These are phyloP conservation scores for Melangyna quadrimaculata DNA, from an alignment of 2,888 invertebrate species.

Conservation along the genomic window DNA sequence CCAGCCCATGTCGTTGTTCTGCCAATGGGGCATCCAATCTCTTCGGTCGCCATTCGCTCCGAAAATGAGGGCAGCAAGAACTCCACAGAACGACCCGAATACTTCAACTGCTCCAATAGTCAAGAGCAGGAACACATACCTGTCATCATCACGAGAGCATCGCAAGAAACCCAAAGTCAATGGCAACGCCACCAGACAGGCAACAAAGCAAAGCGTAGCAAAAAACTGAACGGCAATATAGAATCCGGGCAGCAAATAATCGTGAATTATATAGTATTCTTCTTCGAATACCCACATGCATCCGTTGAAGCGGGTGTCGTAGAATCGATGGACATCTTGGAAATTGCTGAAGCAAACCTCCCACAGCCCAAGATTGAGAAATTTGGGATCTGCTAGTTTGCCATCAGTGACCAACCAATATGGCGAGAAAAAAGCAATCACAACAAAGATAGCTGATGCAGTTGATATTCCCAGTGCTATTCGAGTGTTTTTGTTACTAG, in stretches of 20 bases:
- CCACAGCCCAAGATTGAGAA: constrained; percentile 94
- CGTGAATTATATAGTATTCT: constrained; percentile 96
- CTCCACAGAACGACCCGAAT: constrained; percentile 89
- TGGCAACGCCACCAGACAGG: constrained; percentile 88
- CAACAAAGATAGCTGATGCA: constrained; percentile 86
- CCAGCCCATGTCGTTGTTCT: constrained; percentile 97
- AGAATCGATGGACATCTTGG: constrained; percentile 91
- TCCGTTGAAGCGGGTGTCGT: constrained; percentile 91
- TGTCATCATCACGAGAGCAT: constrained; percentile 89
- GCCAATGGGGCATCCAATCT: constrained; percentile 98
- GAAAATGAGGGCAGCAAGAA: constrained; percentile 92
- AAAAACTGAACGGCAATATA: constrained; percentile 97
- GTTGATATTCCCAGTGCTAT: constrained; percentile 85
- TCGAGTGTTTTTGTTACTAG: constrained; percentile 78
- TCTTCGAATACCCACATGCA: constrained; percentile 99
- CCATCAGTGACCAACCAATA: constrained; percentile 94
- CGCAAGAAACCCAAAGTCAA: constrained; percentile 88
- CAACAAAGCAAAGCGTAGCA: constrained; percentile 92
- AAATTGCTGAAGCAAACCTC: constrained; percentile 95
- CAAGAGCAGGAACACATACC: constrained; percentile 88
- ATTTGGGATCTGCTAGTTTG: constrained; percentile 88
- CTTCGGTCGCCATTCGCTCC: constrained; percentile 94
- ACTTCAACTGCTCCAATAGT: constrained; percentile 88
- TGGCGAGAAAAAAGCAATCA: constrained; percentile 92
- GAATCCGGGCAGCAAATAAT: constrained; percentile 93